Percentiles rank a stretch among this genome's conserved stretches.
These are phyloP conservation scores for Sisor rabdophorus DNA, from an alignment of 2,113 vertebrate genomes.

Conservation along the genomic window DNA sequence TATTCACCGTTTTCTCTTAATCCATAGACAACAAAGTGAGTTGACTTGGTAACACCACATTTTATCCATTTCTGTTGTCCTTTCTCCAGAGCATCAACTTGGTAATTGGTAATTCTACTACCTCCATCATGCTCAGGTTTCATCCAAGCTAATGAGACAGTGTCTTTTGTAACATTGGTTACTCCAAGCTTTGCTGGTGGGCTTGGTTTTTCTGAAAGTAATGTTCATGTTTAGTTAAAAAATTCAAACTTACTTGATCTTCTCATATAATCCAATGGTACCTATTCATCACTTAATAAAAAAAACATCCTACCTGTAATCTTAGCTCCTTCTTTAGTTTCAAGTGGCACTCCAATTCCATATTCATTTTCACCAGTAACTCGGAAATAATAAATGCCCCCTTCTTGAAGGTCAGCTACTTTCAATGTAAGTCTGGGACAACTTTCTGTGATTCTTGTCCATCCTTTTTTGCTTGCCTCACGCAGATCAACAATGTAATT, in stretches of 20 bases:
- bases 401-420: conserved; percentile 83
- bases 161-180: conserved; percentile 85
- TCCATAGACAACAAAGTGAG: conserved; percentile 79
- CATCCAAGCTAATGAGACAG: conserved; percentile 84
- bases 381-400: conserved; percentile 90
- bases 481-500: conserved; percentile 93
- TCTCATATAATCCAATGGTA: too few species aligned
- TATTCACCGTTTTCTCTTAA: conserved; percentile 90
- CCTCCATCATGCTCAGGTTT: conserved; percentile 97
- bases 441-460: conserved; percentile 88
- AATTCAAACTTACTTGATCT: too few species aligned
- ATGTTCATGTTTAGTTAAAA: not conserved
- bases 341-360: conserved; percentile 81
- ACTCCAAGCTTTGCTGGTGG: conserved; percentile 90
- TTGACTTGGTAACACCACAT: conserved; percentile 84
- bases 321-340: conserved; percentile 91
- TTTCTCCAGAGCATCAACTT: conserved; percentile 89
- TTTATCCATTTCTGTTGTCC: conserved; percentile 94
- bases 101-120: conserved; percentile 86
- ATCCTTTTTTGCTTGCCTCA: conserved; percentile 95
- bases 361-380: conserved; percentile 95
- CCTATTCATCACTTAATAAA: not conserved
- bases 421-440: conserved; percentile 92
- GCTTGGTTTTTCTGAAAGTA: conserved; percentile 89
- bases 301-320: conserved; percentile 80